Conservation (phyloP, 2,888 invertebrate species). For the Pterostichus niger region DNA sequence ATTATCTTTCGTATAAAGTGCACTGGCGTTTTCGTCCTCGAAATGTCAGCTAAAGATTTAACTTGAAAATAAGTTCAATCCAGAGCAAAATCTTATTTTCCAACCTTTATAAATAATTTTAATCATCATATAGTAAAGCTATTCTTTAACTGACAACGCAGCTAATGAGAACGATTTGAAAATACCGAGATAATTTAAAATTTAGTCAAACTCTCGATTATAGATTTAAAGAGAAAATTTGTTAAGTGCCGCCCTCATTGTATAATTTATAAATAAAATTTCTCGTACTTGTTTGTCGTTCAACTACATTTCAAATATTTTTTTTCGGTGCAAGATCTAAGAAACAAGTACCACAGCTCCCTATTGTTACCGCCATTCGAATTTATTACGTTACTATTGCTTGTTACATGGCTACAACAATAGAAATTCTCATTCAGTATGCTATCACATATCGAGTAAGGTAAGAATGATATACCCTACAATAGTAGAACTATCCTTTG, state of each 20-base stretch:
- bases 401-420: conserved; percentile 23
- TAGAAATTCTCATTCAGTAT: conserved; percentile 30
- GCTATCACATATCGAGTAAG: conserved; percentile 22
- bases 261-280: conserved; percentile 9
- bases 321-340: conserved; percentile 8
- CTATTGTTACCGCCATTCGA: background rate
- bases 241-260: conserved; percentile 15
- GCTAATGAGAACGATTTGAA: conserved; percentile 17
- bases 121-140: conserved; percentile 9
- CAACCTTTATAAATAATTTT: conserved; percentile 4
- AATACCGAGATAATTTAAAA: background rate
- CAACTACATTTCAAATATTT: conserved; percentile 20
- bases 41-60: conserved; percentile 6
- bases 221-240: background rate
- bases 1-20: conserved; percentile 34
- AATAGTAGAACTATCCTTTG: conserved; percentile 1
- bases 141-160: conserved; percentile 4
- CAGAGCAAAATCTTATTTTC: conserved; percentile 16
- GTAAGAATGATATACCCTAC: conserved; percentile 4
- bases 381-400: conserved; percentile 22
- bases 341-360: background rate
- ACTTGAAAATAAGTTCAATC: conserved; percentile 14
- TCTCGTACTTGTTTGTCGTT: conserved; percentile 10
- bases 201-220: background rate
- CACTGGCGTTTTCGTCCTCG: conserved; percentile 56